Conservation (phyloP, 2,113 vertebrate genomes). For the Phainopepla nitens region DNA sequence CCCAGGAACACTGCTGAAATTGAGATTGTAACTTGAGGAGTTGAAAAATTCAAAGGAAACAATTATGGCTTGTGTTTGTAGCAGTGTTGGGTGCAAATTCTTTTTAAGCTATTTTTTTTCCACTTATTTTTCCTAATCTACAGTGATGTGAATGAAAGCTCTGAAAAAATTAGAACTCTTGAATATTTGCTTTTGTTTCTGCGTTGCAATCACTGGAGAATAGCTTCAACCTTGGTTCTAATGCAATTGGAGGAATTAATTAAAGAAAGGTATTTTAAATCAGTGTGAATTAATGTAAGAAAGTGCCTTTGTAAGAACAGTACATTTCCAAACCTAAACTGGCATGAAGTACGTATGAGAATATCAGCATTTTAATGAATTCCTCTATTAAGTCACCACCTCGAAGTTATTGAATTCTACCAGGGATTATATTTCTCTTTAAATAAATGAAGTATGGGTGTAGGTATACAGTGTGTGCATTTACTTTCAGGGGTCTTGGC, state of each 20-base stretch:
- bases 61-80: not conserved
- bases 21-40: not conserved
- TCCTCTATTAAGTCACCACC: not conserved
- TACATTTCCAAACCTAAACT: not conserved
- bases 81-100: not conserved
- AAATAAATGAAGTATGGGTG: not conserved
- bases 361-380: not conserved
- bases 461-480: not conserved
- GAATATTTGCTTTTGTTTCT: not conserved
- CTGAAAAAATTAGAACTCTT: not conserved
- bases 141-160: not conserved
- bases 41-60: not conserved
- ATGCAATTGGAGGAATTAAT: not conserved
- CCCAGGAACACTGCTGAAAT: not conserved
- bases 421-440: not conserved
- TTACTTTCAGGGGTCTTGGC: not conserved
- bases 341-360: not conserved
- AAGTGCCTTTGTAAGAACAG: not conserved
- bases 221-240: not conserved
- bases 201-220: not conserved
- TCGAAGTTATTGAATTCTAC: not conserved
- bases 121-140: not conserved
- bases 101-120: not conserved
- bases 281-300: not conserved
- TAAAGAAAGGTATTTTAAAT: not conserved